phyloP scores from a whole-genome alignment of 2,113 vertebrate species.

The Brachyhypopomus gauderio region DNA sequence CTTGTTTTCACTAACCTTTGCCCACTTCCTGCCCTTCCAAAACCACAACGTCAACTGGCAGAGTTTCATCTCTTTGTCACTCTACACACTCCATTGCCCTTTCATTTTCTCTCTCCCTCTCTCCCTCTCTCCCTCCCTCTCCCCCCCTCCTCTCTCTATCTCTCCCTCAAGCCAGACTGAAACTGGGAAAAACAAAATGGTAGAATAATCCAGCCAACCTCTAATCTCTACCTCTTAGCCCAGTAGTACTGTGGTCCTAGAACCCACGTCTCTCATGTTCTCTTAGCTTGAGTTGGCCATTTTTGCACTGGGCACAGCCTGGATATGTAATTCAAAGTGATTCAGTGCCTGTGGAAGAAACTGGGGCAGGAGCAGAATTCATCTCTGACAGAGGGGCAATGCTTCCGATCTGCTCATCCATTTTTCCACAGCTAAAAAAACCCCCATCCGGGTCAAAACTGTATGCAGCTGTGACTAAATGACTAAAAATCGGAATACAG shows the following conservation, averaged over 20 bases:
- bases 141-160: constrained; percentile 19
- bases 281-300: constrained; percentile 57
- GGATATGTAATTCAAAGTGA: constrained; percentile 55
- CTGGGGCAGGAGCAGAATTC: constrained; percentile 68
- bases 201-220: too few species aligned
- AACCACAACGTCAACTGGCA: constrained; percentile 59
- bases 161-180: background rate
- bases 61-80: constrained; percentile 38
- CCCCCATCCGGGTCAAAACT: constrained; percentile 55
- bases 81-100: constrained; percentile 11
- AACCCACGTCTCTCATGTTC: constrained; percentile 41
- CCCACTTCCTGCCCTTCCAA: constrained; percentile 58
- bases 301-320: constrained; percentile 46
- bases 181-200: too few species aligned
- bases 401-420: constrained; percentile 68
- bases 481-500: constrained; percentile 2
- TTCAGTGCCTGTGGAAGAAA: constrained; percentile 59
- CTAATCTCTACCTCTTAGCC: constrained; percentile 13
- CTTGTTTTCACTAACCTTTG: constrained; percentile 65
- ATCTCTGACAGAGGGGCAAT: constrained; percentile 67
- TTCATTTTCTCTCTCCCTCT: background rate
- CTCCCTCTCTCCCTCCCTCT: background rate
- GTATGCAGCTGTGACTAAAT: background rate
- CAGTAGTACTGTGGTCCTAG: constrained; percentile 51
- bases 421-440: constrained; percentile 60